A percentile compares a stretch with the other conserved stretches of the same genome.
phyloP scores from a whole-genome alignment of 2,797 vertebrate species.

The Sparidentex hasta region DNA sequence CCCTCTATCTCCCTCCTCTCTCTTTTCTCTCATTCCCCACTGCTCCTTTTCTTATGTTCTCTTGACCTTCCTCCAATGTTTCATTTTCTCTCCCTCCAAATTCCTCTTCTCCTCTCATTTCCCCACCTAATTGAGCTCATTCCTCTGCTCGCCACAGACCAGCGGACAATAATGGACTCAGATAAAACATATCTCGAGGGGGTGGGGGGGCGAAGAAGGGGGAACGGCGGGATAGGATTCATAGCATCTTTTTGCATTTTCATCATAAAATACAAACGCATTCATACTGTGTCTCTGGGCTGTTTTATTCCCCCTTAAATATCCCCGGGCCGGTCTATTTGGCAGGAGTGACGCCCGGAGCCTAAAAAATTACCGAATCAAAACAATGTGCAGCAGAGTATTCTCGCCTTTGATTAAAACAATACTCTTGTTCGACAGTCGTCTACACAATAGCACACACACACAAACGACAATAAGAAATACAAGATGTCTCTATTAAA shows the following conservation, averaged over 20 bases:
- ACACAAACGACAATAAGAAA: neutral
- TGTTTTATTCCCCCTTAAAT: constrained; percentile 50
- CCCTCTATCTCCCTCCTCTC: constrained; percentile 47
- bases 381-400: constrained; percentile 25
- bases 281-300: constrained; percentile 38
- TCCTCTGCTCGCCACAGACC: constrained; percentile 60
- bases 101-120: constrained; percentile 71
- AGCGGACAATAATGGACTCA: constrained; percentile 54
- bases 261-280: constrained; percentile 53
- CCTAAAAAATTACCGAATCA: constrained; percentile 45
- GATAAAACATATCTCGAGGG: constrained; percentile 47
- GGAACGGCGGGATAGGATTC: constrained; percentile 28
- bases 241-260: constrained; percentile 64
- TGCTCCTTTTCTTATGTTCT: constrained; percentile 73
- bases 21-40: constrained; percentile 73
- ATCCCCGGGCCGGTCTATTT: constrained; percentile 45
- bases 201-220: neutral
- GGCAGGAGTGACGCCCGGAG: constrained; percentile 32
- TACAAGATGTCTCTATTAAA: constrained; percentile 8
- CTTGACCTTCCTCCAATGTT: constrained; percentile 76
- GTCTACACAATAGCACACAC: neutral
- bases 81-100: constrained; percentile 72
- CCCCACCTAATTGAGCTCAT: constrained; percentile 76
- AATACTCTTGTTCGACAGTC: constrained; percentile 21
- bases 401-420: constrained; percentile 33